These are phyloP conservation scores for Macrophya annulata DNA, from an alignment of 2,888 invertebrate genomes.

Conservation along the genomic window DNA sequence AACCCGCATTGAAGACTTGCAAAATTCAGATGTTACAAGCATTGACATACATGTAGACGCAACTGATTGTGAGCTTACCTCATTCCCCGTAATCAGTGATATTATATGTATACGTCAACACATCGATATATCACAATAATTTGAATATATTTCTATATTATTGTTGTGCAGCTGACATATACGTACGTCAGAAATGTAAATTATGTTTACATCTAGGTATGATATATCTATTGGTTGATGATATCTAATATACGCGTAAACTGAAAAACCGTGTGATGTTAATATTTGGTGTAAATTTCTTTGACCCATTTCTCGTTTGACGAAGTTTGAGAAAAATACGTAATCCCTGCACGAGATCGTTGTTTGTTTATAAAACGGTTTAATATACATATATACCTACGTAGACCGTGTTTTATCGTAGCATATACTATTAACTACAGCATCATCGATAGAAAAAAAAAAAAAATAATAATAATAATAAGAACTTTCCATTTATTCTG, in stretches of 20 bases:
- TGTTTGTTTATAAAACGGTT: slow-evolving; percentile 18
- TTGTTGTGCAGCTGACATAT: background rate
- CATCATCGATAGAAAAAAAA: background rate
- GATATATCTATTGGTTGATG: background rate
- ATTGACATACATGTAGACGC: background rate
- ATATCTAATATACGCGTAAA: background rate
- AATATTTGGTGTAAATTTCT: background rate
- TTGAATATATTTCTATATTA: background rate
- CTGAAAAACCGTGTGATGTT: background rate
- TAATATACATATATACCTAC: background rate
- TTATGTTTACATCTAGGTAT: background rate
- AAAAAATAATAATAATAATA: background rate
- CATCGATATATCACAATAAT: background rate
- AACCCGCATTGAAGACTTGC: background rate
- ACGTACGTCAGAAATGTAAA: background rate
- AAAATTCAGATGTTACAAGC: background rate
- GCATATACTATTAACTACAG: background rate
- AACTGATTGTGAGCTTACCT: background rate
- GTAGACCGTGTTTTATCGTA: background rate
- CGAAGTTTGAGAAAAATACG: slow-evolving; percentile 20
- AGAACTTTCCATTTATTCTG: background rate
- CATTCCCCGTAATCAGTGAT: background rate
- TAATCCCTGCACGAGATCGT: background rate
- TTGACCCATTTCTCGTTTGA: background rate
- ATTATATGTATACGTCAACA: background rate